phyloP scores from a whole-genome alignment of 2,888 invertebrate genomes.

The Pherbina coryleti region DNA sequence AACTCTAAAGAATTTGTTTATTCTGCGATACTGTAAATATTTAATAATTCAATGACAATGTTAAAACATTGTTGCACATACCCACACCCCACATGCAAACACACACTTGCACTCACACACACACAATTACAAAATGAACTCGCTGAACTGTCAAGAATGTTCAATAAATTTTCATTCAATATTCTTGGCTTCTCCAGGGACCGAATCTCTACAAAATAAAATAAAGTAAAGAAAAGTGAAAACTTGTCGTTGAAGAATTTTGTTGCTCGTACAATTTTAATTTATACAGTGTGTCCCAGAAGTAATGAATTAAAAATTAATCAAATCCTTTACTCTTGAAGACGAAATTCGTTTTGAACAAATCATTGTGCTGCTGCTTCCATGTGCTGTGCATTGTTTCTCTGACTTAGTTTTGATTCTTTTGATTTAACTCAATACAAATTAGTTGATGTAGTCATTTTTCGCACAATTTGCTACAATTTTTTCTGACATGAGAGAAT shows the following conservation, averaged over 20 bases:
- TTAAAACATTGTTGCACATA: background rate
- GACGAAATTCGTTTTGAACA: background rate
- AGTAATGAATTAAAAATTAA: background rate
- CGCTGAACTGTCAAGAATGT: too few relatives aligned
- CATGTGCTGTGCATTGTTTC: background rate
- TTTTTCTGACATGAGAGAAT: too few relatives aligned
- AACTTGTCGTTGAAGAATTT: background rate
- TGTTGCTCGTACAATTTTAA: background rate
- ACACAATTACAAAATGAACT: too few relatives aligned
- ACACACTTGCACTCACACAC: background rate
- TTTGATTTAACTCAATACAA: too few relatives aligned
- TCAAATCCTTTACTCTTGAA: background rate
- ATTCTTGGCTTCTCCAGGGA: too few relatives aligned
- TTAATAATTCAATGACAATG: constrained; percentile 14
- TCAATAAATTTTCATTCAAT: too few relatives aligned
- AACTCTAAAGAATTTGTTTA: background rate
- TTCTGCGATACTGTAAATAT: background rate
- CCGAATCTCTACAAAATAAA: constrained; percentile 2
- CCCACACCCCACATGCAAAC: constrained; percentile 4
- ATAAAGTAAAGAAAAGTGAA: too few relatives aligned
- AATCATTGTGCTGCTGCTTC: background rate
- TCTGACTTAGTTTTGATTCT: background rate
- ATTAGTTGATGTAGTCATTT: too few relatives aligned
- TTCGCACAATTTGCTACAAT: too few relatives aligned
- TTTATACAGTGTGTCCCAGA: background rate